A percentile compares a stretch with the other conserved stretches of the same genome.
phyloP scores from a whole-genome alignment of 2,888 invertebrate genomes.

The Habrosyne pyritoides region DNA sequence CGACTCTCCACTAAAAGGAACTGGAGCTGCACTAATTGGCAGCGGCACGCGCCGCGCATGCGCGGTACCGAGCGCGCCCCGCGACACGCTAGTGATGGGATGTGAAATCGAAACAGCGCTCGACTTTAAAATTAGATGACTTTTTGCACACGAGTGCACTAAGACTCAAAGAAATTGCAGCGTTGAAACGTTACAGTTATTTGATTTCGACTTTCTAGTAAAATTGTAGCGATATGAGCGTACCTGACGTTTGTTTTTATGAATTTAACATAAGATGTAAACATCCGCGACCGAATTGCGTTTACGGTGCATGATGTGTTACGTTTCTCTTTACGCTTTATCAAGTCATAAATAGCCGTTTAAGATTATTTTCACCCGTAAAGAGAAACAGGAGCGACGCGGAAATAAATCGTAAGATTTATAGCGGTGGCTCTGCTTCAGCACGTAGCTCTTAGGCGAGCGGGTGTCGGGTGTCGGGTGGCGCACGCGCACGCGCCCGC shows the following conservation, averaged over 20 bases:
- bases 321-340: constrained; percentile 59
- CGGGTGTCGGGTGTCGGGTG: constrained; percentile 16
- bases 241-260: neutral
- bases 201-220: constrained; percentile 60
- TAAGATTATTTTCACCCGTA: constrained; percentile 62
- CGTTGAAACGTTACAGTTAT: constrained; percentile 54
- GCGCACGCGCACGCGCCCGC: constrained; percentile 37
- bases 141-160: constrained; percentile 65
- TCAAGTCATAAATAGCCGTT: constrained; percentile 55
- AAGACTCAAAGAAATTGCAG: constrained; percentile 57
- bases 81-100: constrained; percentile 77
- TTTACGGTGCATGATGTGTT: constrained; percentile 41
- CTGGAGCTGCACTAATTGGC: constrained; percentile 83
- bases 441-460: constrained; percentile 31
- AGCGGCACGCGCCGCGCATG: constrained; percentile 77
- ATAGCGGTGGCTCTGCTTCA: constrained; percentile 50
- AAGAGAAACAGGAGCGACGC: constrained; percentile 64
- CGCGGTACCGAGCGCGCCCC: constrained; percentile 51
- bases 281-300: constrained; percentile 33
- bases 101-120: constrained; percentile 76
- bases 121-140: constrained; percentile 68
- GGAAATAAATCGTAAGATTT: constrained; percentile 70
- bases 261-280: neutral
- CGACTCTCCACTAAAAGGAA: constrained; percentile 75
- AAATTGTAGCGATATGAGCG: constrained; percentile 42